These are phyloP conservation scores for Crotalus adamanteus DNA, from an alignment of 2,797 vertebrate genomes.

Conservation along the genomic window DNA sequence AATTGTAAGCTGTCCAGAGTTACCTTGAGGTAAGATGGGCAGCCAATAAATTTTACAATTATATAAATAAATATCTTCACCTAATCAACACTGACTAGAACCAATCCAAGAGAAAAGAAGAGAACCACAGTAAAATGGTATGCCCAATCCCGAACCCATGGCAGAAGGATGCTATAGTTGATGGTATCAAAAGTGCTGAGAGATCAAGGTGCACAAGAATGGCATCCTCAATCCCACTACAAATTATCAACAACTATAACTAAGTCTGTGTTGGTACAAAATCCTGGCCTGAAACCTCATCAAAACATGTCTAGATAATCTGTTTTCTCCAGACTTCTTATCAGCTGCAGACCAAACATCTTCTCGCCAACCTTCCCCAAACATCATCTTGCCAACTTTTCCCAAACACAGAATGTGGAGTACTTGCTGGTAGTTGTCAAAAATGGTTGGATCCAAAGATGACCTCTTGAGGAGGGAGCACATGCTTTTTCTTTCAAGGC, in stretches of 20 bases:
- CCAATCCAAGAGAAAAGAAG: neutral
- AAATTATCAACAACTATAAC: neutral
- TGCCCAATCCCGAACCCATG: neutral
- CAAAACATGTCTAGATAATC: neutral
- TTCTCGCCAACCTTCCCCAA: neutral
- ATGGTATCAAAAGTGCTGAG: neutral
- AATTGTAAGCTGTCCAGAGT: neutral
- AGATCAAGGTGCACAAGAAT: neutral
- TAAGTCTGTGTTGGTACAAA: neutral
- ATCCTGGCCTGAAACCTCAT: neutral
- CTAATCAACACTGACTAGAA: neutral
- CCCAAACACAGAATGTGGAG: neutral
- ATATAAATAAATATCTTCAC: neutral
- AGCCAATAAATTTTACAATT: neutral
- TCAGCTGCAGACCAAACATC: neutral
- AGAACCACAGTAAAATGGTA: neutral
- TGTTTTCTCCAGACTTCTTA: neutral
- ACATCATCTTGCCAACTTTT: neutral
- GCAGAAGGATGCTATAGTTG: neutral
- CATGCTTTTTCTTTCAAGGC: neutral
- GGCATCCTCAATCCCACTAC: neutral
- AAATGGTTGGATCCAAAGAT: neutral
- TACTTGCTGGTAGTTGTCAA: neutral
- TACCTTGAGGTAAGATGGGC: neutral
- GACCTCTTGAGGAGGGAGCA: neutral